Conservation (phyloP, 2,888 invertebrate species). For the Lochmaea capreae region DNA sequence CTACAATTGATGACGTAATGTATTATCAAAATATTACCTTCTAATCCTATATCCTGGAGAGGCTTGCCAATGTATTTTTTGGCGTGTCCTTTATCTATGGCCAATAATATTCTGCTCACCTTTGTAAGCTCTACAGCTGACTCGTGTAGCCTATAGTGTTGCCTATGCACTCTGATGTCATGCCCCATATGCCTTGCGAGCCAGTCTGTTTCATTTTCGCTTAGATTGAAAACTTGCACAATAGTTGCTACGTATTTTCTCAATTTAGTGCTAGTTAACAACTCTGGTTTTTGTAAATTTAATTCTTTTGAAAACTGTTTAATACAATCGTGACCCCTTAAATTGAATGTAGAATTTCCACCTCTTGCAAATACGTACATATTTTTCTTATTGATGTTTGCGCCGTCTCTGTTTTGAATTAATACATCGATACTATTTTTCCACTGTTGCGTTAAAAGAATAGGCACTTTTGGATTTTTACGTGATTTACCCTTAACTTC, state of each 20-base stretch:
- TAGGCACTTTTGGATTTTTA: conserved; percentile 39
- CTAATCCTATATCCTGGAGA: too few species aligned
- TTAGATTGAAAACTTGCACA: conserved; percentile 50
- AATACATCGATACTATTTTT: conserved; percentile 38
- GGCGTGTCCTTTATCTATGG: too few species aligned
- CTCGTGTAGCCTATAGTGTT: conserved; percentile 54
- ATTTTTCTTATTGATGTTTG: conserved; percentile 26
- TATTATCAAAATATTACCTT: too few species aligned
- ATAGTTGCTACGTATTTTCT: conserved; percentile 53
- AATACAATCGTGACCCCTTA: conserved; percentile 43
- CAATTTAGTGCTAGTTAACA: conserved; percentile 49
- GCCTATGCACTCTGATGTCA: conserved; percentile 49
- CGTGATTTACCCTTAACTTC: conserved; percentile 35
- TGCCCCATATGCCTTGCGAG: conserved; percentile 52
- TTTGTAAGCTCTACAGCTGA: too few species aligned
- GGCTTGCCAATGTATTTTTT: too few species aligned
- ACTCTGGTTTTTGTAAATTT: conserved; percentile 37
- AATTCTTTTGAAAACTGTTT: conserved; percentile 35
- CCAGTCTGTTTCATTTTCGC: conserved; percentile 51
- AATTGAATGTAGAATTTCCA: conserved; percentile 16
- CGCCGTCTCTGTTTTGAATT: conserved; percentile 25
- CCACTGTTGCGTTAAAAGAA: conserved; percentile 39
- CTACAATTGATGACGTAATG: too few species aligned
- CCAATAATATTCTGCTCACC: too few species aligned
- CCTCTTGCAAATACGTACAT: conserved; percentile 42